A percentile compares a stretch with the other conserved stretches of the same genome.
Evolutionary conservation across 2,797 vertebrate genomes (phyloP).

Genomic region (Potorous gilbertii): DNA sequence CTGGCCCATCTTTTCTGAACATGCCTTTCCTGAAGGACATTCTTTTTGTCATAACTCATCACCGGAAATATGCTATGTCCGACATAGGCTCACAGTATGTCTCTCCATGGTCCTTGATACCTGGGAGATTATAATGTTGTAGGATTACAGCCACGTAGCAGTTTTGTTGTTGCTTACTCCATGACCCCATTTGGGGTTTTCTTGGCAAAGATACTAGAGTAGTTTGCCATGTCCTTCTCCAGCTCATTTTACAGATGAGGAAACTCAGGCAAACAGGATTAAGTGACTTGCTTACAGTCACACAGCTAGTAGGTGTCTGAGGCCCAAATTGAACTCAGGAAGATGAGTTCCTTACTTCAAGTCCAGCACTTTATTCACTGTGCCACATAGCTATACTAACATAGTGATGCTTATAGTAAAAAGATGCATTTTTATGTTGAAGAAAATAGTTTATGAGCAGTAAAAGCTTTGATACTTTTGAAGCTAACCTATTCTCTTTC

Average conservation of each 20-base stretch:
- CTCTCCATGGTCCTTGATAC: neutral
- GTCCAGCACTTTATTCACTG: neutral
- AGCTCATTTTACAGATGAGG: neutral
- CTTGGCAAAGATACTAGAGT: neutral
- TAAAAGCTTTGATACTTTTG: neutral
- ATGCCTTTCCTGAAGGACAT: neutral
- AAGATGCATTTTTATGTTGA: neutral
- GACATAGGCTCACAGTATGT: neutral
- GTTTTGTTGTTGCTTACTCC: neutral
- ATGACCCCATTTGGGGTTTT: neutral
- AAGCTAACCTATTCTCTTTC: neutral
- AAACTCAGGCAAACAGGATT: neutral
- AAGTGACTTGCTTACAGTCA: neutral
- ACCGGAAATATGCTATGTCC: neutral
- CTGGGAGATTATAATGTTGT: neutral
- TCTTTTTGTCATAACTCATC: neutral
- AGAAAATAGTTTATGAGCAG: neutral
- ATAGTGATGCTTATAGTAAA: neutral
- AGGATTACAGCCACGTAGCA: neutral
- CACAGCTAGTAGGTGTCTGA: neutral
- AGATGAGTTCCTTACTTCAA: neutral
- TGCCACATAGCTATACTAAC: neutral
- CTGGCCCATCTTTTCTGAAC: neutral
- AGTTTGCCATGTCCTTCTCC: neutral
- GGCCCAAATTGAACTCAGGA: neutral